Percentiles rank a stretch among this genome's conserved stretches.
These are phyloP conservation scores for Etheostoma perlongum DNA, from an alignment of 2,797 vertebrate genomes.

Conservation along the genomic window DNA sequence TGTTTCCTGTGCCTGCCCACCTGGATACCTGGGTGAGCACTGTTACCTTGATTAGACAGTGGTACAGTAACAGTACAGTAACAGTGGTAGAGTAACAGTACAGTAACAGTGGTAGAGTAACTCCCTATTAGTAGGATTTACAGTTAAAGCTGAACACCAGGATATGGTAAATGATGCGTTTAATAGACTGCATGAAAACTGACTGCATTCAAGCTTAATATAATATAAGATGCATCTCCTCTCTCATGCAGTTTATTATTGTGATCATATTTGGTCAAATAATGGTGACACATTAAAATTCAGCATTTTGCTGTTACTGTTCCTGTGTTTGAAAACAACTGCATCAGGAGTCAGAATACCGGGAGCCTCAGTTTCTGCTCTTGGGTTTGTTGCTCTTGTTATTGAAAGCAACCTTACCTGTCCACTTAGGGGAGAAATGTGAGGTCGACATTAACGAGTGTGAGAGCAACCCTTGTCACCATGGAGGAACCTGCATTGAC, in stretches of 20 bases:
- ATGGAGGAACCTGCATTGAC: constrained; percentile 94
- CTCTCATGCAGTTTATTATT: background rate
- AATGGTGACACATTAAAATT: background rate
- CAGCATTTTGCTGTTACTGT: background rate
- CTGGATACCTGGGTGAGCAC: constrained; percentile 91
- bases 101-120: too few species aligned
- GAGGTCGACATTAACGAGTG: constrained; percentile 95
- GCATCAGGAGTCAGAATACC: background rate
- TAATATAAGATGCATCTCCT: background rate
- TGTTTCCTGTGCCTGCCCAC: constrained; percentile 89
- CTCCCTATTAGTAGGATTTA: background rate
- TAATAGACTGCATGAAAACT: background rate
- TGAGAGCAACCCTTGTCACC: constrained; percentile 95
- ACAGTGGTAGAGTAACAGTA: background rate
- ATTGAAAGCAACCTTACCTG: constrained; percentile 29
- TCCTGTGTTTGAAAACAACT: background rate
- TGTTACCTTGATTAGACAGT: background rate
- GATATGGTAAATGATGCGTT: too few species aligned
- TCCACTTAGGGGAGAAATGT: constrained; percentile 89
- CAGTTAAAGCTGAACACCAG: too few species aligned
- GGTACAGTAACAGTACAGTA: too few species aligned
- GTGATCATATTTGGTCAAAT: background rate
- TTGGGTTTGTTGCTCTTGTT: constrained; percentile 3
- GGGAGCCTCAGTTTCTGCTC: constrained; percentile 4
- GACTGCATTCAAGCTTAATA: background rate